Evolutionary conservation across 30 jellyfish, hydroid and myxozoan species (phyloP).

Genomic region (Clytia hemisphaerica): DNA sequence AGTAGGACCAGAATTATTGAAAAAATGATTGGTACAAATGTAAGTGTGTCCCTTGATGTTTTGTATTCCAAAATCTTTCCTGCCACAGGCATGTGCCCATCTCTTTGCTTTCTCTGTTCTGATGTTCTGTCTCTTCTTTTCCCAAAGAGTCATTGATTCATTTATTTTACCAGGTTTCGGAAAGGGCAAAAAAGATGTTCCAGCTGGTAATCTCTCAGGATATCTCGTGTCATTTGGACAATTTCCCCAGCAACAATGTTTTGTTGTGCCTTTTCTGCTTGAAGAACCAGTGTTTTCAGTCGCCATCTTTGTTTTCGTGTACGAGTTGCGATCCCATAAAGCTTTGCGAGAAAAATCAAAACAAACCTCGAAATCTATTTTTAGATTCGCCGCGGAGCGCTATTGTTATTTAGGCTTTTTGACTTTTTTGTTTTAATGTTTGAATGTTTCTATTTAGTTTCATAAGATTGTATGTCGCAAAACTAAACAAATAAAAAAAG

Average conservation of each 20-base stretch:
- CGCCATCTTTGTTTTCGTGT: neutral
- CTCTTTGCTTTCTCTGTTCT: neutral
- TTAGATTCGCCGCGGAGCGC: constrained; percentile 10
- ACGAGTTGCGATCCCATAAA: constrained; percentile 11
- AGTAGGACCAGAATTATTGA: constrained; percentile 19
- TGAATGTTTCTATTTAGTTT: too few relatives aligned
- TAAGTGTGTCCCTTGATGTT: constrained; percentile 16
- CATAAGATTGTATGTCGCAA: too few relatives aligned
- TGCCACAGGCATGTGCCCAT: constrained; percentile 37
- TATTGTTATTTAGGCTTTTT: too few relatives aligned
- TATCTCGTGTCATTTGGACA: constrained; percentile 44
- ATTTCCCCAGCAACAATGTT: constrained; percentile 56
- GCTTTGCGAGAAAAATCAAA: constrained; percentile 16
- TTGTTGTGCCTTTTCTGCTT: constrained; percentile 30
- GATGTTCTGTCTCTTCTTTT: neutral
- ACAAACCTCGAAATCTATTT: constrained; percentile 14
- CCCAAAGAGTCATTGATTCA: constrained; percentile 50
- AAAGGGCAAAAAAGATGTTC: constrained; percentile 31
- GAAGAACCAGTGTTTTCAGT: too few relatives aligned
- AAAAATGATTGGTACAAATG: constrained; percentile 16
- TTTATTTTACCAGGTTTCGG: constrained; percentile 40
- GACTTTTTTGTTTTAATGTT: too few relatives aligned
- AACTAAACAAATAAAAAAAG: too few relatives aligned
- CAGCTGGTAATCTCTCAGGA: constrained; percentile 48
- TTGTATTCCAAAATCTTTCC: constrained; percentile 12